Evolutionary conservation across 2,888 invertebrate genomes (phyloP).

Genomic region (Synergus itoensis): DNA sequence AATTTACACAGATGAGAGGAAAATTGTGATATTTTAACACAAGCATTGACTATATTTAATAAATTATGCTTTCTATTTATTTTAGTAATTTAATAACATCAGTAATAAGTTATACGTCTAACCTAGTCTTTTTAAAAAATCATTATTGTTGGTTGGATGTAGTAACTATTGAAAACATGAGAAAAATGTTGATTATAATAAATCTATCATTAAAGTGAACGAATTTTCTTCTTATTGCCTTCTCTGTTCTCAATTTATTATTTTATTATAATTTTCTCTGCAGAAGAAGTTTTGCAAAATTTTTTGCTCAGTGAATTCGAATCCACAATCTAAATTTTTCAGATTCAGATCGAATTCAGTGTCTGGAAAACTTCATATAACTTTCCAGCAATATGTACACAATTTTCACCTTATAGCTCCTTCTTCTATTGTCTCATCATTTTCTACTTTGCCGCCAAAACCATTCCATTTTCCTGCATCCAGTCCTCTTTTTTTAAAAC

Average conservation of each 20-base stretch:
- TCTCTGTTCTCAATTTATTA: background rate
- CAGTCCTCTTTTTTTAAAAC: conserved; percentile 86
- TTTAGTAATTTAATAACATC: conserved; percentile 14
- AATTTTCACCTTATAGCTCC: conserved; percentile 82
- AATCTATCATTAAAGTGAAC: background rate
- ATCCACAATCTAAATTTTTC: too few relatives aligned
- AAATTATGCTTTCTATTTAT: background rate
- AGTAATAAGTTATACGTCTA: background rate
- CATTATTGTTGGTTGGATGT: conserved; percentile 10
- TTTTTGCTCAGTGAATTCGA: too few relatives aligned
- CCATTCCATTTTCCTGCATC: conserved; percentile 88
- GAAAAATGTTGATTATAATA: conserved; percentile 30
- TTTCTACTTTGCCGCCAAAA: conserved; percentile 89
- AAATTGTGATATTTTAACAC: conserved; percentile 32
- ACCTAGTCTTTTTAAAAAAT: conserved; percentile 16
- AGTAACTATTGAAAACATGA: background rate
- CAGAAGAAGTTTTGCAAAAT: too few relatives aligned
- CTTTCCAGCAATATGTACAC: background rate
- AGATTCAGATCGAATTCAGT: too few relatives aligned
- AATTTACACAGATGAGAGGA: background rate
- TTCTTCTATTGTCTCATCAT: conserved; percentile 83
- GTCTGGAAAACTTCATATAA: background rate
- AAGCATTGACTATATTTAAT: background rate
- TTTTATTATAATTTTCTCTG: too few relatives aligned
- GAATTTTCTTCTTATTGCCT: background rate